Evolutionary conservation across 2,888 invertebrate genomes (phyloP), one percentile per base, ranked within the genome.

Genomic region (Margaritifera margaritifera): DNA sequence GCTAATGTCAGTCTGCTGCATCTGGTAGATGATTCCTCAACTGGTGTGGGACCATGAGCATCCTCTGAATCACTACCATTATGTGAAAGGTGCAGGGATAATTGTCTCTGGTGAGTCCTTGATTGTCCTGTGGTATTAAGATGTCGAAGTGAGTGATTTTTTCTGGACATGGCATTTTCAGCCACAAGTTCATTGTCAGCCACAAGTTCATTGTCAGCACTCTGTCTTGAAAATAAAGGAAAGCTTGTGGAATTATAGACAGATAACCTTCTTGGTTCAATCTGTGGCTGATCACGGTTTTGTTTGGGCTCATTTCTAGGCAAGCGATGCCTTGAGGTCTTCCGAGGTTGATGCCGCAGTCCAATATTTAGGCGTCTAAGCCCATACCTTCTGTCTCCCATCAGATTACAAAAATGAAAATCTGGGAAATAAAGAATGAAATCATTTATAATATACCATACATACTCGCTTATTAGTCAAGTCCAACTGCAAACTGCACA

Each of bases 201-300:
- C 18, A 58, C 54, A 19, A 72, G 74, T 22, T 71, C 70, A 56
- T 57, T 63, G 18, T 55, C 59, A 18, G 68, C 54, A 25, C 65
- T 50, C 22, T 72, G 69, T 61, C 75, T 77, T 27, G 80, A 80
- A 53, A 82, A 77, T n/a, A 80, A 68, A 5, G 82, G 78, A 64
- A 81, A 81, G 58, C 75, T 79, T 62, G 80, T 79, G 42, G 75
- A 55, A 54, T 63, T 64, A 62, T 73, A 73, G 56, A 62, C 51
- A 18, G 50, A 52, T 42, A 11, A 42, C 42, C 42, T 42, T 42
- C 42, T 42, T 42, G 42, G 42, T 42, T 42, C 42, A 11, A 42
- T 8, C 42, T 42, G 42, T 42, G 5, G 62, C 22, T 22, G 50
- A 52, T 22, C 22, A 20, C 18, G 51, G 62, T 27, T 24, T 52